Conservation (phyloP, 2,888 invertebrate species). For the Hemicrepidius hirtus region DNA sequence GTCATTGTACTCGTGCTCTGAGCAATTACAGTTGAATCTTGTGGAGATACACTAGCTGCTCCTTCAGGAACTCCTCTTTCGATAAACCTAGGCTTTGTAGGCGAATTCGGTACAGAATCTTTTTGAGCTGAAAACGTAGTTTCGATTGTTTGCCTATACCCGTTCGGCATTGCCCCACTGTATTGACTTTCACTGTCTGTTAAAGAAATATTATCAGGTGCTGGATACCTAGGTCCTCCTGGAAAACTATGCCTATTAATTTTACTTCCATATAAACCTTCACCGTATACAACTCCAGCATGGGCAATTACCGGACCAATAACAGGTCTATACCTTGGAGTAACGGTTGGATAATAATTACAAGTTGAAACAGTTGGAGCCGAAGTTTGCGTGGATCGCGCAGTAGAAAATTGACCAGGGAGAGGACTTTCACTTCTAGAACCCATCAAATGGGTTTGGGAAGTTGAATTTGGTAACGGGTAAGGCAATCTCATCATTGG, state of each 20-base stretch:
- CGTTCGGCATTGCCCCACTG: slow-evolving; percentile 64
- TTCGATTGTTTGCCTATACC: slow-evolving; percentile 62
- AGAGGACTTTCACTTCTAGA: slow-evolving; percentile 70
- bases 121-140: slow-evolving; percentile 59
- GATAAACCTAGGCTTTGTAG: slow-evolving; percentile 72
- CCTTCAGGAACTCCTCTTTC: slow-evolving; percentile 86
- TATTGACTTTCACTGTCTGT: slow-evolving; percentile 68
- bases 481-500: slow-evolving; percentile 62
- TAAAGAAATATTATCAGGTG: slow-evolving; percentile 65
- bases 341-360: slow-evolving; percentile 62
- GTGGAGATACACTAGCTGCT: slow-evolving; percentile 81
- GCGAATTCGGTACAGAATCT: slow-evolving; percentile 74
- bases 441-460: slow-evolving; percentile 64
- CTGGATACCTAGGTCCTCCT: slow-evolving; percentile 62
- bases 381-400: slow-evolving; percentile 69
- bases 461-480: slow-evolving; percentile 55
- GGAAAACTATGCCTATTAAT: slow-evolving; percentile 69
- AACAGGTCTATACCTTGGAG: slow-evolving; percentile 65
- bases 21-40: slow-evolving; percentile 74
- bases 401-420: slow-evolving; percentile 69
- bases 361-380: slow-evolving; percentile 62
- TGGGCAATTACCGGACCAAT: slow-evolving; percentile 59
- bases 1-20: slow-evolving; percentile 69
- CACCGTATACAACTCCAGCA: slow-evolving; percentile 61
- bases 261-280: slow-evolving; percentile 64